Evolutionary conservation across 2,888 invertebrate species (phyloP), one percentile per base, ranked within the genome.

Genomic region (Criorhina ranunculi): DNA sequence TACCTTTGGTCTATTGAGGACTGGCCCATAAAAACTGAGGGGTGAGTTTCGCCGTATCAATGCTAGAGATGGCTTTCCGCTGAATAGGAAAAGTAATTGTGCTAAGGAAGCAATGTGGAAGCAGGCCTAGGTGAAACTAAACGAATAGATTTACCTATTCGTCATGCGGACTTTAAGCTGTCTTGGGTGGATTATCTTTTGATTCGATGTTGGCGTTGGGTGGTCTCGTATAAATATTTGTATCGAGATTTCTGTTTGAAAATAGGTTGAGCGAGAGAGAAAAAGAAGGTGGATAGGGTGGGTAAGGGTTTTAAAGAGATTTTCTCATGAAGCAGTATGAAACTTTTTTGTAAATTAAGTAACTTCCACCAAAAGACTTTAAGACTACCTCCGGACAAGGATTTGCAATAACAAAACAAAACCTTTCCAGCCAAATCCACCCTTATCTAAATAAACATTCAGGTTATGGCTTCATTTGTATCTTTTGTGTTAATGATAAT

Each of bases 131-230:
- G 33, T 55, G 29, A 69, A 69, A 33, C 70, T 35, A 31, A 62
- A 55, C 46, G 31, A 57, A 64, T 53, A 76, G 76, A 76, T 77
- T 82, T 82, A 60, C 77, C 77, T 66, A 66, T 66, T 51, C 67
- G 46, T 81, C 37, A 69, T 80, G 75, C 73, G 60, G 76, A 72
- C 70, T 78, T 66, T 78, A 82, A 82, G 82, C 70, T 64, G 42
- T 59, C 69, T 33, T 35, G 59, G 60, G 81, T 62, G 42, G 59
- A 67, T 75, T 62, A 46, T 76, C 60, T 57, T 69, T 76, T 69
- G 76, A 59, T 60, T 67, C 33, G 37, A 15, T 29, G 69, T 67
- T n/a, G 15, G 59, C 19, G 19, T 29, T 19, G 17, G n/a, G 4
- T 44, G 29, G 37, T 59, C 12, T 35, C 59, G 69, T 33, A 62